These are phyloP conservation scores for Hirundichthys speculiger DNA, from an alignment of 2,113 vertebrate species.

Conservation along the genomic window DNA sequence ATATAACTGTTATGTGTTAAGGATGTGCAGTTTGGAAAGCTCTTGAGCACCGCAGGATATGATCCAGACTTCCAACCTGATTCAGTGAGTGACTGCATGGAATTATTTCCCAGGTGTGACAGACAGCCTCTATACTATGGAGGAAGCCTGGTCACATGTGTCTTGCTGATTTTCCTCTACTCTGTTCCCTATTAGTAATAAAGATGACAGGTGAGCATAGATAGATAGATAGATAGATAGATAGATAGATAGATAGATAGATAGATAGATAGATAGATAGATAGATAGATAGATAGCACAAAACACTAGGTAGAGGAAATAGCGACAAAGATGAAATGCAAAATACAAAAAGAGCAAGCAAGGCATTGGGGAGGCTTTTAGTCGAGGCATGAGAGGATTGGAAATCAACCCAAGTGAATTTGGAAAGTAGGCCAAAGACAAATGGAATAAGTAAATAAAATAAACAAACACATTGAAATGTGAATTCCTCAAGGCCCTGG, in stretches of 20 bases:
- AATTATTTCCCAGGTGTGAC: conserved; percentile 56
- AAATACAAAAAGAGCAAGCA: conserved; percentile 24
- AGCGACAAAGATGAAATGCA: conserved; percentile 24
- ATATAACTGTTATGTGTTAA: conserved; percentile 29
- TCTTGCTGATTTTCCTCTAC: too few species aligned
- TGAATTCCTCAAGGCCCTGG: conserved; percentile 82
- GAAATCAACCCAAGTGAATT: conserved; percentile 77
- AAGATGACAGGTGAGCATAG: conserved; percentile 25
- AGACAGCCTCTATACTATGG: conserved; percentile 36
- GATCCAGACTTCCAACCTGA: conserved; percentile 24
- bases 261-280: conserved; percentile 36
- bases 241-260: conserved; percentile 30
- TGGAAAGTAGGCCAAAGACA: conserved; percentile 83
- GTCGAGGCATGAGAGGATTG: conserved; percentile 68
- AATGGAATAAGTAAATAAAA: conserved; percentile 78
- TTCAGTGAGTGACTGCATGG: conserved; percentile 46
- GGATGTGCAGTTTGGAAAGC: conserved; percentile 30
- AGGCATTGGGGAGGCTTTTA: conserved; percentile 31
- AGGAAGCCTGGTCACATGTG: conserved; percentile 40
- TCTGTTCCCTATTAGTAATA: conserved; percentile 22
- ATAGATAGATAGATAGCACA: conserved; percentile 35
- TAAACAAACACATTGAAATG: conserved; percentile 81
- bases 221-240: conserved; percentile 30
- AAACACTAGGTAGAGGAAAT: conserved; percentile 35
- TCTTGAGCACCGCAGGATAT: conserved; percentile 26